Percentiles rank a stretch among this genome's conserved stretches.
Conservation (phyloP, 2,888 invertebrate genomes). For the Rugalucina vietnamica region DNA sequence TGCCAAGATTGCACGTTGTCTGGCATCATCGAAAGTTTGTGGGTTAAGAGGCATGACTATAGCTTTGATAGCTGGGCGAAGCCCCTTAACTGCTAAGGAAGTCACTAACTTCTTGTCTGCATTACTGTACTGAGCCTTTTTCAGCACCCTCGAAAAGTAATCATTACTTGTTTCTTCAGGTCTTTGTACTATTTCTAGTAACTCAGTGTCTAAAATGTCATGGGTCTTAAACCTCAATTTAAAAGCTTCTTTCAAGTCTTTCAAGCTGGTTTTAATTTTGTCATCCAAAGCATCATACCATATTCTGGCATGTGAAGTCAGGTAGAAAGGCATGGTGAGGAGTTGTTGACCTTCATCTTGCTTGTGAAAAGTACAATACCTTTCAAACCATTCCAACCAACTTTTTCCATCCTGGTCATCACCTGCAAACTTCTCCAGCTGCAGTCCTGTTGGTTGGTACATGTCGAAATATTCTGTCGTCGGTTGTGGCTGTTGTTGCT, state of each 20-base stretch:
- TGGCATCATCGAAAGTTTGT: neutral
- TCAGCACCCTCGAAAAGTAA: no score
- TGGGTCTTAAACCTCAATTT: no score
- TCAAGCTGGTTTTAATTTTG: no score
- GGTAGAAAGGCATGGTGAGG: neutral
- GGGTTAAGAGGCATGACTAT: constrained; percentile 32
- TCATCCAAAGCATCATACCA: constrained; percentile 27
- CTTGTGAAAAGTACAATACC: neutral
- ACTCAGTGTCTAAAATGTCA: no score
- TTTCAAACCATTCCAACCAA: neutral
- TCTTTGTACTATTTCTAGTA: no score
- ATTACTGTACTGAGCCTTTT: no score
- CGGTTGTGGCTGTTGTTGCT: no score
- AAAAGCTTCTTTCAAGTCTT: no score
- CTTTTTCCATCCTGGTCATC: neutral
- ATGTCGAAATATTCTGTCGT: no score
- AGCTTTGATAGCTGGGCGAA: neutral
- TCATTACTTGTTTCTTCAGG: no score
- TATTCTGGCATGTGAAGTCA: constrained; percentile 21
- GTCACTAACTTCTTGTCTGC: no score
- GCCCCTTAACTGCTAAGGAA: neutral
- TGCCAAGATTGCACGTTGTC: constrained; percentile 1
- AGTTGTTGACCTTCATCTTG: neutral
- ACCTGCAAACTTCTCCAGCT: constrained; percentile 6
- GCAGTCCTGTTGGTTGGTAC: neutral